Evolutionary conservation across 2,888 invertebrate genomes (phyloP).

Genomic region (Lasiommata megera): DNA sequence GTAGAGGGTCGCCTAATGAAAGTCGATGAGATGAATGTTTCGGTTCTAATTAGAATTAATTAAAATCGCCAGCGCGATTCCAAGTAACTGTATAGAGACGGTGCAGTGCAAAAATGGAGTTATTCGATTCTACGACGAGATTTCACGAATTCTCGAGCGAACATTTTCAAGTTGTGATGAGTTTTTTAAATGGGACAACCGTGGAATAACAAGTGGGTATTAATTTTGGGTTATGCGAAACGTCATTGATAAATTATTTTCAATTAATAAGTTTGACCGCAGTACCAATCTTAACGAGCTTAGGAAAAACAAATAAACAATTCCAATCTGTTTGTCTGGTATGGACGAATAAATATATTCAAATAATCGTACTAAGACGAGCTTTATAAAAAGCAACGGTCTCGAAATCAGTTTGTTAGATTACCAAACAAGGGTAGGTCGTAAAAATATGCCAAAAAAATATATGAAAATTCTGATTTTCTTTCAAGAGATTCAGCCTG

Average conservation of each 20-base stretch:
- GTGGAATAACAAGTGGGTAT: background rate
- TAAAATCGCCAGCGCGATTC: slow-evolving; percentile 47
- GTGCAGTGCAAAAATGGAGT: slow-evolving; percentile 5
- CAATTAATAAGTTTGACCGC: background rate
- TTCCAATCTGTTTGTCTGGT: no score
- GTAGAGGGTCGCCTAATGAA: slow-evolving; percentile 60
- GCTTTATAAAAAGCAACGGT: no score
- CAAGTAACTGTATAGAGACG: slow-evolving; percentile 33
- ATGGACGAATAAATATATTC: no score
- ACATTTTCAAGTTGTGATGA: background rate
- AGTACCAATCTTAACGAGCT: no score
- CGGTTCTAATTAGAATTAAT: slow-evolving; percentile 61
- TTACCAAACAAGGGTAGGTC: no score
- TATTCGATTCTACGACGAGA: background rate
- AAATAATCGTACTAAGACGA: no score
- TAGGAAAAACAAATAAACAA: no score
- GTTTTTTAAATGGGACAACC: background rate
- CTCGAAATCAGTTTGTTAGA: no score
- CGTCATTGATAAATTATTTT: no score
- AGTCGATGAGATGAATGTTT: slow-evolving; percentile 64
- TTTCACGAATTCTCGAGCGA: background rate
- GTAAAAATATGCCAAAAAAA: no score
- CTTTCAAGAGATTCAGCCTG: no score
- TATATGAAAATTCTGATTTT: no score
- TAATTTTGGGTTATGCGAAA: background rate